A percentile compares a stretch with the other conserved stretches of the same genome.
phyloP scores from a whole-genome alignment of 2,113 vertebrate species.

The Oncorhynchus clarkii region DNA sequence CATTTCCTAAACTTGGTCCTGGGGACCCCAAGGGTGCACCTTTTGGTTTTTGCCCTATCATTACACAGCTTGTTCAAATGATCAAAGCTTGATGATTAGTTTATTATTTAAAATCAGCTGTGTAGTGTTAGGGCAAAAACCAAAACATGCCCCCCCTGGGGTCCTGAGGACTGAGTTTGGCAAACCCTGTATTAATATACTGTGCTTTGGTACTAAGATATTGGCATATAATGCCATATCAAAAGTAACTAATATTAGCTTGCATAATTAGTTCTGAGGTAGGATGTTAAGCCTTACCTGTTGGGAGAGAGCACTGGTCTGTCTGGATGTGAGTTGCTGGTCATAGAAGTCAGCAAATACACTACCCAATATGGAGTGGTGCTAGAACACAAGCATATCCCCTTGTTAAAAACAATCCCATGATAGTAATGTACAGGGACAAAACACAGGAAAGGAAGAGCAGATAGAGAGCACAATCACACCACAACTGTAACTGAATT shows the following conservation, averaged over 20 bases:
- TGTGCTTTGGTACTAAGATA: no score
- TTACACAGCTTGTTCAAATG: no score
- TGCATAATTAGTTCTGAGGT: not conserved
- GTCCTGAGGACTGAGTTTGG: no score
- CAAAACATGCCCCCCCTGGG: no score
- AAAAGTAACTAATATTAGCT: not conserved
- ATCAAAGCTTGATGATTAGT: no score
- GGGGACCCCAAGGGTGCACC: no score
- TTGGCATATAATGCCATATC: no score
- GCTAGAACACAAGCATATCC: conserved; percentile 75
- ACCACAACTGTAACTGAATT: not conserved
- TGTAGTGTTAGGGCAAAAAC: no score
- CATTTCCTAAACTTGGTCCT: no score
- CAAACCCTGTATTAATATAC: no score
- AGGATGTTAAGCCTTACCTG: conserved; percentile 70
- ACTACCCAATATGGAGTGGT: conserved; percentile 86
- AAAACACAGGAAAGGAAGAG: not conserved
- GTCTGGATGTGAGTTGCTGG: conserved; percentile 90
- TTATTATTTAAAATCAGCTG: no score
- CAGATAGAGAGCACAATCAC: not conserved
- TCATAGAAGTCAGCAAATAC: conserved; percentile 92
- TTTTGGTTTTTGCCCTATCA: no score
- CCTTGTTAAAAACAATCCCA: not conserved
- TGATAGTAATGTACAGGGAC: not conserved
- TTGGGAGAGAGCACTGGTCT: conserved; percentile 89